Base-by-base conservation (phyloP, 2,888 invertebrate genomes). In the Drosophila quinaria region DNA sequence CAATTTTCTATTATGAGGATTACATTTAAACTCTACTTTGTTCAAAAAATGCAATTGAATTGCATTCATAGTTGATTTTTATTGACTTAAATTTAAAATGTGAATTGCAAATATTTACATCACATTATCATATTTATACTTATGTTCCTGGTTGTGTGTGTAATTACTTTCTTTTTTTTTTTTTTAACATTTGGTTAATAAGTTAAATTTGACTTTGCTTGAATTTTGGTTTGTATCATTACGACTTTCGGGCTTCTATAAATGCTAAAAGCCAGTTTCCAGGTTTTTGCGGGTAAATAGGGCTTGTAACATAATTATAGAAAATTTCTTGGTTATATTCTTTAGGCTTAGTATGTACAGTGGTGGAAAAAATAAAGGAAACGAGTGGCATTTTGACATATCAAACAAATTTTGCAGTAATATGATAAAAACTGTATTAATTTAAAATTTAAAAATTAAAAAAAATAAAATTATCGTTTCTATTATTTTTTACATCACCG, bases 161-260 rank as follows among this genome's bases (percentile, higher is more conserved):
- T 37, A 15, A 63, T 25, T 70, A 31, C 60, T 56, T 66, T 15
- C 70, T 64, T 74, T 41, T 70, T 68, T 64, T 74, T 78, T 65
- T 68, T 64, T 74, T 78, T 65, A 69, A 66, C 74, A 75, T 84
- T 87, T 84, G 69, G 70, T 85, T 82, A 87, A 87, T 85, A 87
- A 85, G 74, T 85, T 85, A 85, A 74, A 73, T 68, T 75, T 85
- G 84, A 84, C 81, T 81, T 74, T 70, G 67, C 37, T 74, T 72
- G 71, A 61, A 67, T 47, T 64, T 70, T 52, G 47, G 54, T 51
- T 29, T 62, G 29, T 70, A 42, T 46, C 25, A 64, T 70, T 66
- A 69, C 46, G 51, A 74, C 55, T 69, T 60, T 19, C 10, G 15
- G 60, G 56, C 33, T 54, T 33, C 49, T 37, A 49, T 59, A 19